Evolutionary conservation across 2,113 vertebrate species (phyloP).

Genomic region (Pelodiscus sinensis): DNA sequence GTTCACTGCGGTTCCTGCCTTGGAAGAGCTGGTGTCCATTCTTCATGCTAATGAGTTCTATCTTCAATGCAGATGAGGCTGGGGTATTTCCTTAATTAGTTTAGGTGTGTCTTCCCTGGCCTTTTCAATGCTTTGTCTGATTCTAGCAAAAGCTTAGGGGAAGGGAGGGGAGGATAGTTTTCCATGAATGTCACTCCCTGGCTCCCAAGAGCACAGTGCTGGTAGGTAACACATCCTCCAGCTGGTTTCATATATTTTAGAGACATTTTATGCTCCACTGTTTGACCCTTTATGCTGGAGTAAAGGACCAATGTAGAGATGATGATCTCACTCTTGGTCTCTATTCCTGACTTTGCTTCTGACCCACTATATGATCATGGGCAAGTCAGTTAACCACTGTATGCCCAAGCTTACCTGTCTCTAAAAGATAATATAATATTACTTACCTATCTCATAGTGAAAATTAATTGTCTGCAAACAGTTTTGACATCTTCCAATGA

Average conservation of each 20-base stretch:
- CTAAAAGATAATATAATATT: neutral
- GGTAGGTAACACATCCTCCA: neutral
- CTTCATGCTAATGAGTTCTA: too few relatives aligned
- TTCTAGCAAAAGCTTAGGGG: too few relatives aligned
- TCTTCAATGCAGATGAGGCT: too few relatives aligned
- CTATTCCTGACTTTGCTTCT: neutral
- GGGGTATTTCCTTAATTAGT: too few relatives aligned
- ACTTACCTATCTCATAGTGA: neutral
- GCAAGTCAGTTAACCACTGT: neutral
- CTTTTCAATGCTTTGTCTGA: too few relatives aligned
- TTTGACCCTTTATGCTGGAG: neutral
- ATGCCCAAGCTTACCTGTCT: neutral
- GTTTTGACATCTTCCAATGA: slow-evolving; percentile 17
- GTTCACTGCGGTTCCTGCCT: too few relatives aligned
- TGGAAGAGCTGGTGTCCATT: too few relatives aligned
- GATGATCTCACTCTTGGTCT: neutral
- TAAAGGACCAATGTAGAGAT: neutral
- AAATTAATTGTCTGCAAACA: neutral
- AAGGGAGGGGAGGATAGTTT: too few relatives aligned
- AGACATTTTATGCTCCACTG: neutral
- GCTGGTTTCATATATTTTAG: neutral
- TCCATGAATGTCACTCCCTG: too few relatives aligned
- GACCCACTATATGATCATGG: neutral
- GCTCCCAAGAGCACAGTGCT: too few relatives aligned
- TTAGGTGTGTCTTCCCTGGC: too few relatives aligned